Evolutionary conservation across 2,888 invertebrate species (phyloP).

Genomic region (Acrobasis consociella): DNA sequence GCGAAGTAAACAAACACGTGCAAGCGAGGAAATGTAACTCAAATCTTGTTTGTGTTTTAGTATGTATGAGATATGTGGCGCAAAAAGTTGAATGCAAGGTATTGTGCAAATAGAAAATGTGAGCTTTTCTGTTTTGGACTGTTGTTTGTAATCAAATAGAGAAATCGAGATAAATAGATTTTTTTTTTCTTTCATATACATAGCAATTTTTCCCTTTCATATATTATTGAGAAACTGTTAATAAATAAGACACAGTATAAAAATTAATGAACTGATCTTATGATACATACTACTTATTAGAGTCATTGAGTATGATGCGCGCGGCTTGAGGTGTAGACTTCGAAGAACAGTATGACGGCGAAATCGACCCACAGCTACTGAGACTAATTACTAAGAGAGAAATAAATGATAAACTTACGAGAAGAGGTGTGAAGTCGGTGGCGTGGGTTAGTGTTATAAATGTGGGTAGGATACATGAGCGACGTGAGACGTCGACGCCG

Average conservation of each 20-base stretch:
- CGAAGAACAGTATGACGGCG: no score
- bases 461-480: slow-evolving; percentile 77
- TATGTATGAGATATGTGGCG: slow-evolving; percentile 21
- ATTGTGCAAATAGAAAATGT: slow-evolving; percentile 2
- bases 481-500: slow-evolving; percentile 95
- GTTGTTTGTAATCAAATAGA: no score
- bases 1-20: slow-evolving; percentile 76
- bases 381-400: background rate
- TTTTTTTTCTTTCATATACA: no score
- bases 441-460: slow-evolving; percentile 79
- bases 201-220: no score
- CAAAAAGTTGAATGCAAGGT: slow-evolving; percentile 11
- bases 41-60: slow-evolving; percentile 45
- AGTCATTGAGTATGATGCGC: background rate
- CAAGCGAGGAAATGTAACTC: slow-evolving; percentile 56
- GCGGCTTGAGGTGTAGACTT: no score
- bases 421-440: slow-evolving; percentile 85
- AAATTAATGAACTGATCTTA: no score
- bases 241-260: no score
- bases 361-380: background rate
- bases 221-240: no score
- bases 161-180: no score
- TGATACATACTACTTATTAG: no score
- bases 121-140: background rate
- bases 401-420: slow-evolving; percentile 77